Percentiles rank a stretch among this genome's conserved stretches.
These are phyloP conservation scores for Podilymbus podiceps DNA, from an alignment of 2,113 vertebrate species.

Conservation along the genomic window DNA sequence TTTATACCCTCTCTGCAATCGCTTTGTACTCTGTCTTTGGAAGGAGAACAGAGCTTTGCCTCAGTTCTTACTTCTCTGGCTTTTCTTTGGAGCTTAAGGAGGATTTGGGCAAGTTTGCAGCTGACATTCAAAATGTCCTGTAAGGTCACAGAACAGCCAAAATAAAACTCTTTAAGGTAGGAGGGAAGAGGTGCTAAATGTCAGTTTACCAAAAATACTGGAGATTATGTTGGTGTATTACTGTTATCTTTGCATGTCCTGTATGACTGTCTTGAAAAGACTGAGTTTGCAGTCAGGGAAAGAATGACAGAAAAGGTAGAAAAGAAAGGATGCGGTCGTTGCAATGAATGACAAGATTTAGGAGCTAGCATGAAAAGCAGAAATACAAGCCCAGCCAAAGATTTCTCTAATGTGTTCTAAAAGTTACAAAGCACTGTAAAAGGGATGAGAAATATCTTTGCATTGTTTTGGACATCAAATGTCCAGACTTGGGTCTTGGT, in stretches of 20 bases:
- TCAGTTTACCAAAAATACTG: neutral
- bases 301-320: neutral
- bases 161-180: neutral
- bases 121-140: neutral
- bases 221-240: neutral
- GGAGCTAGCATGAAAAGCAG: neutral
- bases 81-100: conserved; percentile 15
- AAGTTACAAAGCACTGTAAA: neutral
- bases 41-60: conserved; percentile 8
- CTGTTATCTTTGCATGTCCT: neutral
- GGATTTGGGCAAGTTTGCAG: neutral
- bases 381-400: neutral
- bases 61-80: neutral
- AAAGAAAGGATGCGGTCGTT: neutral
- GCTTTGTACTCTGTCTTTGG: neutral
- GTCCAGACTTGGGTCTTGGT: neutral
- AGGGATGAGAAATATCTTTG: neutral
- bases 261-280: neutral
- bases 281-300: neutral
- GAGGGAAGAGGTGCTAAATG: neutral
- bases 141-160: neutral
- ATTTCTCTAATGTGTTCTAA: neutral
- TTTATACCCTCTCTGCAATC: neutral
- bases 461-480: neutral
- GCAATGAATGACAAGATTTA: neutral